Evolutionary conservation across 2,113 vertebrate species (phyloP).

Genomic region (Carlito syrichta): DNA sequence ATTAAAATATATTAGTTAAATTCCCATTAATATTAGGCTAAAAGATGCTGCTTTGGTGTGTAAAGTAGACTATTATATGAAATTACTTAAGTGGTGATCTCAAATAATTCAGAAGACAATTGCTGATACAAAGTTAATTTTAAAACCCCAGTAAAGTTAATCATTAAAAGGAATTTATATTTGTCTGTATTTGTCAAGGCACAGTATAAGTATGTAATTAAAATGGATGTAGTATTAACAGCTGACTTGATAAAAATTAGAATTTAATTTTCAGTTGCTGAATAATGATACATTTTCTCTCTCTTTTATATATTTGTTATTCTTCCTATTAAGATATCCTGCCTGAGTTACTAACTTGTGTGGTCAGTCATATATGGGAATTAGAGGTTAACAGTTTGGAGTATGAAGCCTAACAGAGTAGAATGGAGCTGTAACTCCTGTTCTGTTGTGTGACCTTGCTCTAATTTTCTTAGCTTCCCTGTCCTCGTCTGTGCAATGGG

Average conservation of each 20-base stretch:
- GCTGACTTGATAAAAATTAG: slow-evolving; percentile 11
- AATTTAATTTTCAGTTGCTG: slow-evolving; percentile 35
- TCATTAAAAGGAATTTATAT: slow-evolving; percentile 4
- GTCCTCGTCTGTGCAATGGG: neutral
- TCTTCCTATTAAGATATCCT: neutral
- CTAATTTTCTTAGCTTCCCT: neutral
- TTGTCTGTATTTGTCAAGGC: slow-evolving; percentile 4
- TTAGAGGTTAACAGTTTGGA: neutral
- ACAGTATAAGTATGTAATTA: neutral
- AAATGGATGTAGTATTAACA: slow-evolving; percentile 12
- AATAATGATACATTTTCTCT: slow-evolving; percentile 13
- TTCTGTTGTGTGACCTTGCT: neutral
- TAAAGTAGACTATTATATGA: slow-evolving; percentile 31
- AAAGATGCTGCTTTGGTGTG: neutral
- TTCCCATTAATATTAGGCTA: slow-evolving; percentile 24
- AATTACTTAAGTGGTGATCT: slow-evolving; percentile 35
- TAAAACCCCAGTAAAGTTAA: slow-evolving; percentile 42
- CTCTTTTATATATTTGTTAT: neutral
- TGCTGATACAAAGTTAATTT: slow-evolving; percentile 38
- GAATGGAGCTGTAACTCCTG: neutral
- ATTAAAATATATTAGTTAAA: slow-evolving; percentile 17
- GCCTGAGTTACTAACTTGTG: neutral
- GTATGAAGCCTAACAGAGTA: neutral
- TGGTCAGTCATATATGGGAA: neutral
- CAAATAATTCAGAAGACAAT: slow-evolving; percentile 50